Evolutionary conservation across 2,797 vertebrate species (phyloP).

Genomic region (Helicolenus hilgendorfi): DNA sequence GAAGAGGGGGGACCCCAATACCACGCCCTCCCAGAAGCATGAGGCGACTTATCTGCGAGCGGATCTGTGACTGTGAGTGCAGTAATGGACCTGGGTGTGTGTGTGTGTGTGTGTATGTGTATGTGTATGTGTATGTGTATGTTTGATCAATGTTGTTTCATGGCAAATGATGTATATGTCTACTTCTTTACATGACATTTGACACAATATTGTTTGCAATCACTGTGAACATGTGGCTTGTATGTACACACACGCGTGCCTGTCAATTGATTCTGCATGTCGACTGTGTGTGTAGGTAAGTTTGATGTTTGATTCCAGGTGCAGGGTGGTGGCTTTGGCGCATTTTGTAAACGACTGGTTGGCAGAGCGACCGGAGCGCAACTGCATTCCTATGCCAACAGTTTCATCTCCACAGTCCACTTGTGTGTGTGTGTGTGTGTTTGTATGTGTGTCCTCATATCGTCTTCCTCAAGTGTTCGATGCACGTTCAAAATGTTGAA

Average conservation of each 20-base stretch:
- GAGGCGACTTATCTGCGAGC: constrained; percentile 99
- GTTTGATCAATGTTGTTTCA: constrained; percentile 5
- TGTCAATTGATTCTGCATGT: constrained; percentile 32
- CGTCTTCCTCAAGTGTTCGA: constrained; percentile 10
- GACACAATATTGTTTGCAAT: background rate
- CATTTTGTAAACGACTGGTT: constrained; percentile 72
- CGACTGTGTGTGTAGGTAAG: constrained; percentile 21
- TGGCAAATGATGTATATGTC: background rate
- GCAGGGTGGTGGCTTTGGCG: constrained; percentile 82
- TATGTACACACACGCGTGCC: background rate
- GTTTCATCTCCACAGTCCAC: constrained; percentile 48
- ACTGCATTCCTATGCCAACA: constrained; percentile 67
- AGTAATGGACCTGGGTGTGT: constrained; percentile 83
- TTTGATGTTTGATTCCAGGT: constrained; percentile 64
- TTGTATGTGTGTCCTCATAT: background rate
- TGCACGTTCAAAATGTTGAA: constrained; percentile 15
- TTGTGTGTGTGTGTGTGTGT: background rate
- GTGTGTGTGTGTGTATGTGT: constrained; percentile 41
- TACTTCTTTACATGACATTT: constrained; percentile 1
- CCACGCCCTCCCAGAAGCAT: constrained; percentile 89
- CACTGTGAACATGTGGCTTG: background rate
- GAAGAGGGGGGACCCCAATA: constrained; percentile 79
- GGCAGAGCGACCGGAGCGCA: constrained; percentile 66
- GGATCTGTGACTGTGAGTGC: constrained; percentile 99
- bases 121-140: constrained; percentile 26